Evolutionary conservation across 1,140 invertebrate genomes (phyloP), one percentile per base, ranked within the genome.

Genomic region (Archivesica marissinica): DNA sequence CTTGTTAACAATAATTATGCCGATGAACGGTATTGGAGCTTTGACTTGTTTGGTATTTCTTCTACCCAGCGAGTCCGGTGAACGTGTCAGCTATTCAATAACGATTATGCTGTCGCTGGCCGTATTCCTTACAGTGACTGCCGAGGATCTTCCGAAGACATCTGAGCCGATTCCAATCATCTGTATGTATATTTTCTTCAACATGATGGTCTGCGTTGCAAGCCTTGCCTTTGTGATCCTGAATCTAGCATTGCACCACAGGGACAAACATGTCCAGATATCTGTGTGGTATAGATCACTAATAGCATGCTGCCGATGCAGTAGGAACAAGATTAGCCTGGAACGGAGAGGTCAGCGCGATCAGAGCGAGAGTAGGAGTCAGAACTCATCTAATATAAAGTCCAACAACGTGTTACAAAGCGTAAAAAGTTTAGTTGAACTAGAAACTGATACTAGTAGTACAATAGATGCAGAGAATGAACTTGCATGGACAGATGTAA

Each of bases 141-240:
- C 94, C 25, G 95, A 95, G 87, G 95, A 94, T 78, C 94, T 95
- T 91, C 95, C 95, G 15, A 94, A 95, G 88, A 95, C 95, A 3
- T 95, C 95, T 9, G 94, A 95, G 61, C 88, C 86, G 72, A 79
- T 93, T 20, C 91, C 92, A 13, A 56, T 93, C 1, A 94, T 95
- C 25, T 95, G 90, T 91, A 74, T 68, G 80, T 82, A 30, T 7
- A n/a, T 70, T 28, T n/a, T 82, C 33, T 66, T 66, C 17, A 25
- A 39, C 23, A 23, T 79, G 25, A 35, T 64, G 3, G n/a, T 76
- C 23, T 52, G 74, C 20, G 39, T 76, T n/a, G 0, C 13, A 23
- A 35, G 13, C 0, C 33, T 76, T 11, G 13, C 59, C 0, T 52
- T 76, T 2, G 74, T 76, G 0, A 59, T 76, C 23, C 44, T 76